Evolutionary conservation across 53 echinoderm and acorn worm genomes (phyloP).

Genomic region (Mesocentrotus franciscanus): DNA sequence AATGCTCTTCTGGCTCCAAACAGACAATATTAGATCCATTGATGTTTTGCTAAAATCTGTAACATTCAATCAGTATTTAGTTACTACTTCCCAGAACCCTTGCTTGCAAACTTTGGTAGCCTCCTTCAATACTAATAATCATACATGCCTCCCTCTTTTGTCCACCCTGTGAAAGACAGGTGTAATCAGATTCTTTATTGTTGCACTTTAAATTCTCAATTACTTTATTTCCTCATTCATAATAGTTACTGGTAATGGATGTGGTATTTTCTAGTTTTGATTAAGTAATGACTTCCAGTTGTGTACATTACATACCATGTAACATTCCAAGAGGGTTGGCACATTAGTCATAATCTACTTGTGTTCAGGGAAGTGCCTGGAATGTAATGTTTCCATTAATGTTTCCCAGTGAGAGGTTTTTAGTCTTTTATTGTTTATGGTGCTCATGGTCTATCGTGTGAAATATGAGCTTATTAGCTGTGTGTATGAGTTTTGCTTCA

Average conservation of each 20-base stretch:
- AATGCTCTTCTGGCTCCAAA: no score
- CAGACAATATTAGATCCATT: background rate
- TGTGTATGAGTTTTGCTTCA: background rate
- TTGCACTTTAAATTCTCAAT: background rate
- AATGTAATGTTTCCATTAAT: background rate
- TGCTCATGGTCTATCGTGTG: background rate
- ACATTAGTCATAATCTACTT: background rate
- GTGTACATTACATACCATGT: slow-evolving; percentile 11
- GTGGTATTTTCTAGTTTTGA: slow-evolving; percentile 24
- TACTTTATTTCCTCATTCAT: background rate
- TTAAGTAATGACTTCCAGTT: slow-evolving; percentile 49
- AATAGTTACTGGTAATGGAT: background rate
- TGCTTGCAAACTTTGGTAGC: background rate
- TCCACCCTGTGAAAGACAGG: background rate
- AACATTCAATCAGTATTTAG: background rate
- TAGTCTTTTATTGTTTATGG: background rate
- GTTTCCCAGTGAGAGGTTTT: background rate
- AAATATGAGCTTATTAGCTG: background rate
- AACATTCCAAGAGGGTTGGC: background rate
- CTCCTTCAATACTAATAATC: background rate
- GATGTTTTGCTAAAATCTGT: background rate
- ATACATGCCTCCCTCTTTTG: slow-evolving; percentile 33
- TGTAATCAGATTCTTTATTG: background rate
- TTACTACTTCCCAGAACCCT: background rate
- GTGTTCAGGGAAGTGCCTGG: background rate